These are phyloP conservation scores for Brachystomella parvula DNA, from an alignment of 1,140 invertebrate genomes.

Conservation along the genomic window DNA sequence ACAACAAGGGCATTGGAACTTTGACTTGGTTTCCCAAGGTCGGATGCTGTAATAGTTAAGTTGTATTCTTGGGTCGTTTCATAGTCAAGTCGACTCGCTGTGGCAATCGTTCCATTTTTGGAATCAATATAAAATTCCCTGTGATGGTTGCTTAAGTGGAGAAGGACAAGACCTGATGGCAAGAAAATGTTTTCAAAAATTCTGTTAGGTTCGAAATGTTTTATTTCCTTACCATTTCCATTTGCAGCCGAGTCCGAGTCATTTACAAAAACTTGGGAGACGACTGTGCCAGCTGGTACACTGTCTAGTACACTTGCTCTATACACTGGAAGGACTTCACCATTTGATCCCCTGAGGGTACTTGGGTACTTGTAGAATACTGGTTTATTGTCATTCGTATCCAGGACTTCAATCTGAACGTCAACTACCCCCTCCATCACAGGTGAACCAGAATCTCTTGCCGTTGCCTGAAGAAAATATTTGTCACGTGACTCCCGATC, in stretches of 20 bases:
- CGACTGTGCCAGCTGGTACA: conserved; percentile 56
- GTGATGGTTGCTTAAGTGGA: conserved; percentile 48
- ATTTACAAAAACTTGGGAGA: conserved; percentile 66
- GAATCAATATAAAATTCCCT: conserved; percentile 61
- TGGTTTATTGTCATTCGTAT: conserved; percentile 52
- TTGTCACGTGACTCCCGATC: conserved; percentile 66
- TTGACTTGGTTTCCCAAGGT: conserved; percentile 69
- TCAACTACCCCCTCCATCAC: conserved; percentile 60
- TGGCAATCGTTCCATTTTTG: conserved; percentile 69
- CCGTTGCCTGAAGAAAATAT: conserved; percentile 65
- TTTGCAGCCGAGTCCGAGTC: conserved; percentile 75
- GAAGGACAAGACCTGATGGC: conserved; percentile 56
- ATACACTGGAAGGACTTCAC: conserved; percentile 54
- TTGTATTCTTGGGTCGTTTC: conserved; percentile 58
- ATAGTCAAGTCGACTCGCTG: conserved; percentile 62
- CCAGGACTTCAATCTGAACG: conserved; percentile 68
- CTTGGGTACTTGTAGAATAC: conserved; percentile 60
- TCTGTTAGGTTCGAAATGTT: neutral
- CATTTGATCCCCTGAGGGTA: conserved; percentile 25
- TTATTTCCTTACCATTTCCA: conserved; percentile 50
- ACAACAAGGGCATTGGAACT: conserved; percentile 64
- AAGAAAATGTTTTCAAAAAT: neutral
- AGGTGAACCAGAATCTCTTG: conserved; percentile 59
- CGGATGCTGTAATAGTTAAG: conserved; percentile 69
- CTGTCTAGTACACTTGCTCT: conserved; percentile 60